These are phyloP conservation scores for Stegodyphus mimosarum DNA, from an alignment of 1,140 invertebrate genomes.

Conservation along the genomic window DNA sequence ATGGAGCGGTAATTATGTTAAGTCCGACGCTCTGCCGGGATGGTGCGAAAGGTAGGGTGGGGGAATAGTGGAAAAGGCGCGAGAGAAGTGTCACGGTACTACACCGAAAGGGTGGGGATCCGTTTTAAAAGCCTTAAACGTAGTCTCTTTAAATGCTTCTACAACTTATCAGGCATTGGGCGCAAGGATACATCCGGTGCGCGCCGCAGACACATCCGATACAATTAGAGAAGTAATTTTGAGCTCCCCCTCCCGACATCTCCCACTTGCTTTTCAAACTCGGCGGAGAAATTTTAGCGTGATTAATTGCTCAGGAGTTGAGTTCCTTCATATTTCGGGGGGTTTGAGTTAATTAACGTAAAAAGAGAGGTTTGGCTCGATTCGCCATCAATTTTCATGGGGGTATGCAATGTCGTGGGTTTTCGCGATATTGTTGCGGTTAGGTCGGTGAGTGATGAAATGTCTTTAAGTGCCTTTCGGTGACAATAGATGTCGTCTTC, in stretches of 20 bases:
- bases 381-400: conserved; percentile 51
- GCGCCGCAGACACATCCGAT: conserved; percentile 45
- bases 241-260: neutral
- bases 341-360: conserved; percentile 51
- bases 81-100: neutral
- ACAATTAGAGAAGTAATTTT: conserved; percentile 60
- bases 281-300: conserved; percentile 36
- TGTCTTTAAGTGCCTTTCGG: conserved; percentile 28
- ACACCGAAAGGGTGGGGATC: conserved; percentile 50
- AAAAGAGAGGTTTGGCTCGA: conserved; percentile 45
- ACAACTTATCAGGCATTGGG: conserved; percentile 51
- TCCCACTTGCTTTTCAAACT: conserved; percentile 23
- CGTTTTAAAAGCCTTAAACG: conserved; percentile 54
- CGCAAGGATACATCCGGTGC: conserved; percentile 45
- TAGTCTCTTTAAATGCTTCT: conserved; percentile 54
- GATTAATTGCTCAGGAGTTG: conserved; percentile 40
- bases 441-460: conserved; percentile 37
- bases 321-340: conserved; percentile 44
- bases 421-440: conserved; percentile 39
- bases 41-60: conserved; percentile 14
- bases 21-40: conserved; percentile 9
- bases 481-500: too few relatives aligned
- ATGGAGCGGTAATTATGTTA: conserved; percentile 57
- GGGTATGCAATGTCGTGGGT: conserved; percentile 7
- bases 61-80: neutral